These are phyloP conservation scores for Monopterus albus DNA, from an alignment of 2,113 vertebrate species.

Conservation along the genomic window DNA sequence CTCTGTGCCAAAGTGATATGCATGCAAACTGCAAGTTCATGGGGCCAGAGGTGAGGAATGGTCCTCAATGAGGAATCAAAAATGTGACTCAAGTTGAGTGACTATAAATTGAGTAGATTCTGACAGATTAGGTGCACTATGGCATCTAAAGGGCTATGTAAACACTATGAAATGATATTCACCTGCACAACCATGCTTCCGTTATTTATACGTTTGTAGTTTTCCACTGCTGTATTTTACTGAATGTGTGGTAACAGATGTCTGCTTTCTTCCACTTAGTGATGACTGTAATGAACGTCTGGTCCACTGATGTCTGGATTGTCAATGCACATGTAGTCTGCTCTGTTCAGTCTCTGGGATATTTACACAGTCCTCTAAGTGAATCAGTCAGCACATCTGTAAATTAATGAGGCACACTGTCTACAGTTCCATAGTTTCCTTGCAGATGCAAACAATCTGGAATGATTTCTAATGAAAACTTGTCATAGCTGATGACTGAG, in stretches of 20 bases:
- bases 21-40: constrained; percentile 64
- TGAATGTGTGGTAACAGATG: constrained; percentile 34
- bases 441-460: constrained; percentile 12
- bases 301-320: constrained; percentile 48
- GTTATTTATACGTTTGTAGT: constrained; percentile 15
- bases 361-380: constrained; percentile 37
- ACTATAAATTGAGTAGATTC: constrained; percentile 10
- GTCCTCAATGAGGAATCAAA: constrained; percentile 6
- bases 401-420: constrained; percentile 55
- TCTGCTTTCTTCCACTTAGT: constrained; percentile 28
- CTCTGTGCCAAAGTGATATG: constrained; percentile 63
- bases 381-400: constrained; percentile 69
- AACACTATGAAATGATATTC: constrained; percentile 9
- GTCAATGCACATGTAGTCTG: constrained; percentile 56
- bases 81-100: not conserved
- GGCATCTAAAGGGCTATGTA: constrained; percentile 1
- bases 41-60: constrained; percentile 45
- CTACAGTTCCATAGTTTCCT: constrained; percentile 34
- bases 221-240: constrained; percentile 8
- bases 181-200: constrained; percentile 1
- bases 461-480: constrained; percentile 26
- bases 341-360: constrained; percentile 49
- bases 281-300: constrained; percentile 62
- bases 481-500: constrained; percentile 23
- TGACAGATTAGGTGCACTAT: not conserved